Evolutionary conservation across 2,113 vertebrate genomes (phyloP).

Genomic region (Macquaria ambigua): DNA sequence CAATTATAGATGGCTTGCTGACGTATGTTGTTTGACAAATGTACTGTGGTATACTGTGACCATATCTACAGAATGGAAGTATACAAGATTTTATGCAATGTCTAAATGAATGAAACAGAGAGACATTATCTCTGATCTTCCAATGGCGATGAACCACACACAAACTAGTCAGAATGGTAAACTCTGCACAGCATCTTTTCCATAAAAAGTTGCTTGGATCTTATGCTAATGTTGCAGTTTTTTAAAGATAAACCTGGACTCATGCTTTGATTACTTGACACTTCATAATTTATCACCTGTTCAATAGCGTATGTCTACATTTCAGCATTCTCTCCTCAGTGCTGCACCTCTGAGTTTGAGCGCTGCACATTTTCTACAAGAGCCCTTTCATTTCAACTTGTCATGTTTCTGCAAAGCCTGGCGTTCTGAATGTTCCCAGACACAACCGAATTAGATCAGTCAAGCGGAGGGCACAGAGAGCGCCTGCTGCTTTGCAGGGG

Average conservation of each 20-base stretch:
- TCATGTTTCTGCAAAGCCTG: slow-evolving; percentile 76
- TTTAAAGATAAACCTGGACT: slow-evolving; percentile 36
- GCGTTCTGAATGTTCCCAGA: slow-evolving; percentile 73
- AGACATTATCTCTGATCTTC: slow-evolving; percentile 13
- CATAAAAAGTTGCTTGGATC: slow-evolving; percentile 11
- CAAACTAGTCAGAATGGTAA: not conserved
- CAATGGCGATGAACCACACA: slow-evolving; percentile 2
- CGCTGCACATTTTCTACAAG: slow-evolving; percentile 57
- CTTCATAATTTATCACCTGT: slow-evolving; percentile 65
- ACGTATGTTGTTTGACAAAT: slow-evolving; percentile 38
- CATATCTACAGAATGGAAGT: slow-evolving; percentile 15
- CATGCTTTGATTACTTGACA: slow-evolving; percentile 56
- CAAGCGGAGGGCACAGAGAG: slow-evolving; percentile 70
- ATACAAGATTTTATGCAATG: not conserved
- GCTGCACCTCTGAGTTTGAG: slow-evolving; percentile 51
- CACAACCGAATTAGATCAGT: slow-evolving; percentile 82
- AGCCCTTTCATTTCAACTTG: slow-evolving; percentile 74
- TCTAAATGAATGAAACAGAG: slow-evolving; percentile 9
- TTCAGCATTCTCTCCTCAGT: slow-evolving; percentile 42
- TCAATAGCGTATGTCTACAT: slow-evolving; percentile 54
- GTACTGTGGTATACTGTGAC: slow-evolving; percentile 8
- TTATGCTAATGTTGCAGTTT: slow-evolving; percentile 41
- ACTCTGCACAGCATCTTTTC: slow-evolving; percentile 18
- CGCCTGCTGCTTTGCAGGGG: slow-evolving; percentile 65
- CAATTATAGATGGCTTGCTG: slow-evolving; percentile 42